These are phyloP conservation scores for Melieria picta DNA, from an alignment of 2,888 invertebrate species.

Conservation along the genomic window DNA sequence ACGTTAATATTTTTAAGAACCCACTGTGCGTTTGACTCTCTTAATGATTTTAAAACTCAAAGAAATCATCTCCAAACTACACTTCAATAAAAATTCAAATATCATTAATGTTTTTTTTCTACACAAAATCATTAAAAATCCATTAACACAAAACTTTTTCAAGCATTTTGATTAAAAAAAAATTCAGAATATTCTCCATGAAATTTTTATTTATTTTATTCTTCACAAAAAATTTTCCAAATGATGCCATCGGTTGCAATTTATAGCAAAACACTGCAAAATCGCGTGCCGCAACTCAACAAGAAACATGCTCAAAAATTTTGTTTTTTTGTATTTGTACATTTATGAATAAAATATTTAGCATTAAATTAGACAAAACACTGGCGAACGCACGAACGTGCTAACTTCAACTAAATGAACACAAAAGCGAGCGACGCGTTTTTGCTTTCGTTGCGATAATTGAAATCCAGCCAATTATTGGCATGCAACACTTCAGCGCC, in stretches of 20 bases:
- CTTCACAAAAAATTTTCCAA: not conserved
- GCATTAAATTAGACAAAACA: not conserved
- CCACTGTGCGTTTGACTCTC: too few species aligned
- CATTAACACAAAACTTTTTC: too few species aligned
- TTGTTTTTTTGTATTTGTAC: not conserved
- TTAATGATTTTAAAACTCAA: too few species aligned
- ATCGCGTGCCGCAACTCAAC: not conserved
- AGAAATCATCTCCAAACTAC: too few species aligned
- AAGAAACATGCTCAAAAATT: not conserved
- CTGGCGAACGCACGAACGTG: not conserved
- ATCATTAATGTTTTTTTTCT: too few species aligned
- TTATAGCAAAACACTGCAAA: not conserved
- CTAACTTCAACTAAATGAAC: not conserved
- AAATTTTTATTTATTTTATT: conserved; percentile 8
- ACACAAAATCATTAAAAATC: too few species aligned
- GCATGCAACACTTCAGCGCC: too few species aligned
- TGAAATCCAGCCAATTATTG: too few species aligned
- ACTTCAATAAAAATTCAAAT: too few species aligned
- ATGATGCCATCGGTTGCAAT: not conserved
- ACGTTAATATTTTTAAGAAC: too few species aligned
- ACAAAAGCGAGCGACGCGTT: not conserved
- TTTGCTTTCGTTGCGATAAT: too few species aligned
- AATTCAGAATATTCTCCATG: conserved; percentile 26
- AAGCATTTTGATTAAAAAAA: conserved; percentile 15
- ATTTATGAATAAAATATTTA: not conserved